A percentile compares a stretch with the other conserved stretches of the same genome.
phyloP scores from a whole-genome alignment of 2,113 vertebrate species.

The Kryptolebias marmoratus region DNA sequence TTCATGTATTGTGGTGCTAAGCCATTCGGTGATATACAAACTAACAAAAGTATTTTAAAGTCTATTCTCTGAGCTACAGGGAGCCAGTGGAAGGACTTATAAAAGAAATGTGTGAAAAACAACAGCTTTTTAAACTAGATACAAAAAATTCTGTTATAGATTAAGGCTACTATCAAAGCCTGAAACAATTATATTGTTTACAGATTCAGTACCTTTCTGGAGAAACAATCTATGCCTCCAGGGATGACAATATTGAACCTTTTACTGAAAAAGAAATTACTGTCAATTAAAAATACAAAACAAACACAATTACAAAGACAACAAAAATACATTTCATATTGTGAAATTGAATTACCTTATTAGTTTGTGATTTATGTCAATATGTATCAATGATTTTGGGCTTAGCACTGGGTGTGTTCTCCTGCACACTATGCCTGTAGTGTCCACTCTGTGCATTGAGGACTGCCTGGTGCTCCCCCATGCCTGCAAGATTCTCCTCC shows the following conservation, averaged over 20 bases:
- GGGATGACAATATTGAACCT: no score
- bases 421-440: not conserved
- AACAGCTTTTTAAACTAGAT: not conserved
- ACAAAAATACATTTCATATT: no score
- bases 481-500: no score
- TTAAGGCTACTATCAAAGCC: no score
- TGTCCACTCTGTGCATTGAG: slow-evolving; percentile 1
- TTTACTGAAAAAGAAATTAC: no score
- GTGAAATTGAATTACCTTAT: not conserved
- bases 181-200: not conserved
- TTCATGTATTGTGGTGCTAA: no score
- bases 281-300: no score
- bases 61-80: no score
- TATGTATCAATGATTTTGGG: not conserved
- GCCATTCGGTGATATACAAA: no score
- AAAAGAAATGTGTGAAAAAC: not conserved
- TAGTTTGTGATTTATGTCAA: not conserved
- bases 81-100: no score
- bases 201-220: not conserved
- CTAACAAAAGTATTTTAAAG: no score
- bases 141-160: not conserved
- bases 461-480: not conserved
- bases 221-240: not conserved
- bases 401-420: not conserved
- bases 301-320: no score